phyloP scores from a whole-genome alignment of 2,888 invertebrate species.

The Netelia virgata region DNA sequence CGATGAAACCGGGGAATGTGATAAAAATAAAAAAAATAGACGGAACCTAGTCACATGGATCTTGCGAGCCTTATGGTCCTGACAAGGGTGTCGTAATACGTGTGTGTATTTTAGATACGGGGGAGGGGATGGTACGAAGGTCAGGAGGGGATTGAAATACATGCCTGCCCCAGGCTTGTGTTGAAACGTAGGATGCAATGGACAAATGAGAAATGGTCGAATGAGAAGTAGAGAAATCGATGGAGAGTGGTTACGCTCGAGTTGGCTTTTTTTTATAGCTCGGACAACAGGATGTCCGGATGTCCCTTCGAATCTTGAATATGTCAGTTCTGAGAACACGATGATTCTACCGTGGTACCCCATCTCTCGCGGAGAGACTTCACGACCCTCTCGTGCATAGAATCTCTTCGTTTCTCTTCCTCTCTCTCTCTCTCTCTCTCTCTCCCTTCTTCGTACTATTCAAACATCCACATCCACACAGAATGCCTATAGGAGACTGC shows the following conservation, averaged over 20 bases:
- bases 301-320: conserved; percentile 56
- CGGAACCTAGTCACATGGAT: background rate
- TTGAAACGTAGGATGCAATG: background rate
- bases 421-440: background rate
- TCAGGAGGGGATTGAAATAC: background rate
- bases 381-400: background rate
- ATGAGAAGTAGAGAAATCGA: conserved; percentile 15
- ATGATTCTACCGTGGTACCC: conserved; percentile 41
- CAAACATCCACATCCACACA: conserved; percentile 11
- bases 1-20: conserved; percentile 23
- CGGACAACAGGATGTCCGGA: conserved; percentile 62
- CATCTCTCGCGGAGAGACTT: conserved; percentile 31
- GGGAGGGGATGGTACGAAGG: background rate
- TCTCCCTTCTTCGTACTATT: background rate
- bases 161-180: background rate
- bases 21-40: conserved; percentile 27
- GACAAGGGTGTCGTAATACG: background rate
- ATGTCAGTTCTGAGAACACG: conserved; percentile 58
- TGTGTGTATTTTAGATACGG: background rate
- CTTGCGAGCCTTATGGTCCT: background rate
- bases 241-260: conserved; percentile 38
- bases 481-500: conserved; percentile 19
- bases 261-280: conserved; percentile 51
- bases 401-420: background rate
- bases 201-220: background rate